Base-by-base conservation (phyloP, 2,888 invertebrate genomes). In the Trichogramma evanescens region DNA sequence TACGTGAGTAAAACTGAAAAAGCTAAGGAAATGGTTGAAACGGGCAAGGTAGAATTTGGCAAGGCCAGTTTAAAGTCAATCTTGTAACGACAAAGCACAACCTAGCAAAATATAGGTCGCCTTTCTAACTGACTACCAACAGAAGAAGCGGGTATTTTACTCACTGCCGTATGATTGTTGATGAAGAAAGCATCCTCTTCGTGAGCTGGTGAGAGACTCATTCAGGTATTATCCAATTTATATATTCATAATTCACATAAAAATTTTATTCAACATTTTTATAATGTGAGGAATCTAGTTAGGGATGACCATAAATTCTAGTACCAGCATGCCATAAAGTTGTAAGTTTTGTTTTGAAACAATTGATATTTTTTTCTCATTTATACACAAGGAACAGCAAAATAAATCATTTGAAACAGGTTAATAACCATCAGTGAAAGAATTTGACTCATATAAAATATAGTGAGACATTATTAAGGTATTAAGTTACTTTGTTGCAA, bases 201-300 rank as follows among this genome's bases (percentile, higher is more conserved):
- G 72, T 74, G 67, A 69, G 75, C 77, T 76, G 78, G 75, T 72
- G 71, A 74, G 75, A 73, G 75, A 79, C 78, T 78, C 80, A 80
- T 78, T 77, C 82, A 82, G 82, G 82, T 82, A 82, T 82, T 82
- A 82, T 81, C 81, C 79, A 82, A 80, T 78, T 80, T 81, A 81
- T 82, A 79, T 80, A 79, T 78, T 79, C 79, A 78, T 78, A 77
- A 74, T 78, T 78, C 77, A 77, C 76, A 77, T 75, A 74, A 76
- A 69, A 72, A 72, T 74, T 73, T 70, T 73, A 70, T 64, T 72
- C 72, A 71, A 69, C 67, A 68, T 71, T 70, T 67, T 70, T 48
- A 68, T 63, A 63, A 51, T 54, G 62, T 26, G 59, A 62, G 57
- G 59, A 63, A 50, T 61, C 51, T 58, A 55, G 56, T 58, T 63